phyloP scores from a whole-genome alignment of 2,888 invertebrate genomes.

The Eudasyphora cyanicolor region DNA sequence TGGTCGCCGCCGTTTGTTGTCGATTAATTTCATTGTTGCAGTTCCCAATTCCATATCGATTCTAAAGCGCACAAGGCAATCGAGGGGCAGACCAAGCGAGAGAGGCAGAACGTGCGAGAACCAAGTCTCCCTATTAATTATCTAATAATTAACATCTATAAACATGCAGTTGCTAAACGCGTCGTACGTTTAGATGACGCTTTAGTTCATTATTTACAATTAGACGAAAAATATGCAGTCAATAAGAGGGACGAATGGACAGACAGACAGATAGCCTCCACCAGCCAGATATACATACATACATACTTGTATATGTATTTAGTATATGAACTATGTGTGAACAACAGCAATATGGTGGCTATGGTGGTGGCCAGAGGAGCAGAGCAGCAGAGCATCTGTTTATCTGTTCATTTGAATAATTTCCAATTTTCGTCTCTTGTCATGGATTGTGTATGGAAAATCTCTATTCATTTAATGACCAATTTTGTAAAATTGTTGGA shows the following conservation, averaged over 20 bases:
- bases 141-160: conserved; percentile 58
- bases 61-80: not conserved
- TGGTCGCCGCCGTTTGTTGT: not conserved
- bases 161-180: conserved; percentile 36
- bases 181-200: conserved; percentile 57
- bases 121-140: conserved; percentile 52
- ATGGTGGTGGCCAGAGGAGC: too few relatives aligned
- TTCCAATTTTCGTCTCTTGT: not conserved
- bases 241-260: not conserved
- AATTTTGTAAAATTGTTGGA: conserved; percentile 18
- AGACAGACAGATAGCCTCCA: not conserved
- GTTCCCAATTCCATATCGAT: not conserved
- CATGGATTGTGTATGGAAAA: not conserved
- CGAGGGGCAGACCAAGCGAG: not conserved
- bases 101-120: not conserved
- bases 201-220: conserved; percentile 56
- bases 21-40: not conserved
- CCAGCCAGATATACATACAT: not conserved
- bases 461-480: conserved; percentile 15
- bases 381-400: too few relatives aligned
- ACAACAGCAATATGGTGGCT: too few relatives aligned
- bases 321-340: too few relatives aligned
- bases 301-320: not conserved
- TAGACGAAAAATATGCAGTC: conserved; percentile 41
- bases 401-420: too few relatives aligned